A percentile compares a stretch with the other conserved stretches of the same genome.
Conservation (phyloP, 2,797 vertebrate species). For the Hippocampus kuda region DNA sequence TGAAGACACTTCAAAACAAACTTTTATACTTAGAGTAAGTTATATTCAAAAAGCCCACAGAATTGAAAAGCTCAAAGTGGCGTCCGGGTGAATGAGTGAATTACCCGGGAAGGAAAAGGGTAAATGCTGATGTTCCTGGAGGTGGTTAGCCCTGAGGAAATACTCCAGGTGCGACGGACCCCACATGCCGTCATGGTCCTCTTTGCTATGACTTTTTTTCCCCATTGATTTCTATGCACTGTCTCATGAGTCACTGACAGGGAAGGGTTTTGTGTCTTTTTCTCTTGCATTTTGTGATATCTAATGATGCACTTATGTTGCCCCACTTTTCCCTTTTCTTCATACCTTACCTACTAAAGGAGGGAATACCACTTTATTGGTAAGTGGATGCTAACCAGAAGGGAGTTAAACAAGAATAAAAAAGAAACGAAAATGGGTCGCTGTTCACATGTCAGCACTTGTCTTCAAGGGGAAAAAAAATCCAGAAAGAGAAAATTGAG, state of each 20-base stretch:
- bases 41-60: not conserved
- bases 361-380: constrained; percentile 99
- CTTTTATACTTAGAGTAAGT: not conserved
- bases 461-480: constrained; percentile 84
- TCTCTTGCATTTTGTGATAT: constrained; percentile 99
- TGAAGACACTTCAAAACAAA: constrained; percentile 8
- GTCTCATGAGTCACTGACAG: constrained; percentile 77
- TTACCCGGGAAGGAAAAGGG: not conserved
- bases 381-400: constrained; percentile 99
- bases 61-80: not conserved
- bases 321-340: constrained; percentile 99
- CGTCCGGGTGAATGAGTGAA: not conserved
- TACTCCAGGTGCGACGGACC: constrained; percentile 51
- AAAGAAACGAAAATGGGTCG: constrained; percentile 85
- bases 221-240: constrained; percentile 72
- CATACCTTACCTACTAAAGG: constrained; percentile 99
- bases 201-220: constrained; percentile 62
- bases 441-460: constrained; percentile 96
- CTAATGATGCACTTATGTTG: constrained; percentile 99
- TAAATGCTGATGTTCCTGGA: constrained; percentile 24
- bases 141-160: constrained; percentile 40
- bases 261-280: constrained; percentile 96
- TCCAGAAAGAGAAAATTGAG: constrained; percentile 65
- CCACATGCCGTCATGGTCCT: constrained; percentile 56
- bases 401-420: constrained; percentile 91